Conservation (phyloP, 2,797 vertebrate species). For the Notolabrus celidotus region DNA sequence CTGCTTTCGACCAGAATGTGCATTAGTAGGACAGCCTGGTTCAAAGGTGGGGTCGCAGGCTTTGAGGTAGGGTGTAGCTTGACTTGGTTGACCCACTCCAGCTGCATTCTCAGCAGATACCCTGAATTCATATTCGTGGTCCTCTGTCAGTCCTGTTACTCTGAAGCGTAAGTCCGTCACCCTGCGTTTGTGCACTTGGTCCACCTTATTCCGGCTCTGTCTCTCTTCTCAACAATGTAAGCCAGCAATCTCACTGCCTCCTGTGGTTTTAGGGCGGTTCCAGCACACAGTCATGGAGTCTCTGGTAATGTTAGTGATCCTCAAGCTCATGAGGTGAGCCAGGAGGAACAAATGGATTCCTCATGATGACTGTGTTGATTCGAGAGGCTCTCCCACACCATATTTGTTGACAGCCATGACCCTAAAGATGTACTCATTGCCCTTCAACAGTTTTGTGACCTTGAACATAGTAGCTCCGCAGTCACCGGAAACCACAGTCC, state of each 20-base stretch:
- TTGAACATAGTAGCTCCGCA: constrained; percentile 95
- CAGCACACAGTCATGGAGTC: constrained; percentile 99
- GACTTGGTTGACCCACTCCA: constrained; percentile 93
- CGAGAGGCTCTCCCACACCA: constrained; percentile 93
- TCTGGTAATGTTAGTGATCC: constrained; percentile 94
- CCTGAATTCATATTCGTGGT: constrained; percentile 98
- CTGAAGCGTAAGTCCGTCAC: constrained; percentile 96
- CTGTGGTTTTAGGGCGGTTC: constrained; percentile 92
- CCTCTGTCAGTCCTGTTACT: constrained; percentile 94
- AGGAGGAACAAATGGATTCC: constrained; percentile 95
- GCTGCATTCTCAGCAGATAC: constrained; percentile 98
- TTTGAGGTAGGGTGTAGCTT: constrained; percentile 91
- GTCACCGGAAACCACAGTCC: constrained; percentile 95
- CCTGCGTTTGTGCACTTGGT: constrained; percentile 97
- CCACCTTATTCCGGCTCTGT: constrained; percentile 96
- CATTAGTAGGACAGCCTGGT: constrained; percentile 94
- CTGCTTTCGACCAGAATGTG: constrained; percentile 90
- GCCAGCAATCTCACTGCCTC: constrained; percentile 95
- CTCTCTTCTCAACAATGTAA: constrained; percentile 97
- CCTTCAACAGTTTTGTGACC: constrained; percentile 97
- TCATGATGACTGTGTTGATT: constrained; percentile 95
- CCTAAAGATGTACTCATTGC: constrained; percentile 98
- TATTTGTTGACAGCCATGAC: constrained; percentile 99
- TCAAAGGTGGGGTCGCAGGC: constrained; percentile 97
- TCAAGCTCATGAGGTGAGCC: constrained; percentile 92